Evolutionary conservation across 2,113 vertebrate species (phyloP).

Genomic region (Thamnaconus septentrionalis): DNA sequence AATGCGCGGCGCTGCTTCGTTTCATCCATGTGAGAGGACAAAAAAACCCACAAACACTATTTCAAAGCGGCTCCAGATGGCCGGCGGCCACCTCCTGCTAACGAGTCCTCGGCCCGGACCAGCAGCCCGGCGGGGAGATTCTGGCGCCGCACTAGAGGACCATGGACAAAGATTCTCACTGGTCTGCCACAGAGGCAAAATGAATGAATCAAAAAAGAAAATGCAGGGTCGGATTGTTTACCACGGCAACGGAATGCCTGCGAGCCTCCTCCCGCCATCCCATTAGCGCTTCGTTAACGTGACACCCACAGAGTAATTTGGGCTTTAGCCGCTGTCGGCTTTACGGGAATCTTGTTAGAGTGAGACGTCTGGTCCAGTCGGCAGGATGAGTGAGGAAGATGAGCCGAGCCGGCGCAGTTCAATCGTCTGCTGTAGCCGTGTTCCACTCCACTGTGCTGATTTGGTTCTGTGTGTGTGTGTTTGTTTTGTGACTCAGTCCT

Average conservation of each 20-base stretch:
- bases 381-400: no score
- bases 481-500: conserved; percentile 79
- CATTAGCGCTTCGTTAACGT: conserved; percentile 48
- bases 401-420: no score
- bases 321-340: conserved; percentile 21
- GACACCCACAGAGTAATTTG: conserved; percentile 30
- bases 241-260: conserved; percentile 6
- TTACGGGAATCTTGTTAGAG: no score
- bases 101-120: conserved; percentile 21
- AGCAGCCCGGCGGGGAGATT: conserved; percentile 22
- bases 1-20: background rate
- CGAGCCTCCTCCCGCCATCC: conserved; percentile 34
- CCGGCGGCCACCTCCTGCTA: conserved; percentile 37
- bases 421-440: no score
- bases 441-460: background rate
- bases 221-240: conserved; percentile 5
- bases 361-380: no score
- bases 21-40: background rate
- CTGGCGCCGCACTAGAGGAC: conserved; percentile 10
- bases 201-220: background rate
- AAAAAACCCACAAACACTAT: conserved; percentile 2
- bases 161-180: conserved; percentile 38
- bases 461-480: background rate
- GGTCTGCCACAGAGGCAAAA: background rate
- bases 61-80: conserved; percentile 20